Evolutionary conservation across 2,888 invertebrate species (phyloP), one percentile per base, ranked within the genome.

Genomic region (Scaptomyza caliginosa): DNA sequence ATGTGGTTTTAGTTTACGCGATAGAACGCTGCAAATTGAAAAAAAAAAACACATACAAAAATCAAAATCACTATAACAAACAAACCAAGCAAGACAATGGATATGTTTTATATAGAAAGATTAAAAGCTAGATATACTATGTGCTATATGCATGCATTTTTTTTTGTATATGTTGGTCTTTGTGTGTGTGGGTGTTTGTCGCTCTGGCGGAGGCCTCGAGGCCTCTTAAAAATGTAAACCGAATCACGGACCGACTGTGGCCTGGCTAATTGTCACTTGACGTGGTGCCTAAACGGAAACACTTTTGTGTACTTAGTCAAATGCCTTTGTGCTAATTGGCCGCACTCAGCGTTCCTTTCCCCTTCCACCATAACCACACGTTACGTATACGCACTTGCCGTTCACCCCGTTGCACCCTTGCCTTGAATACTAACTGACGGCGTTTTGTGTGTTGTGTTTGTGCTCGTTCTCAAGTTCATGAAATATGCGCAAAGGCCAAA

Each of bases 1-100:
- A 89, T 91, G 90, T 68, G 91, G 90, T 83, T 91, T 91, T 67
- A 91, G 83, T 83, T 92, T 91, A 66, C 90, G 90, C 86, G 91
- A 90, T 86, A 91, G 83, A 85, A 89, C 90, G 88, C 90, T 91
- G 21, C 28, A 52, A 50, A 30, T 5, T 4, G 8, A 36, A 16
- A n/a, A 5, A 19, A 13, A 11, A n/a, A 16, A 45, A 49, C 16
- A 3, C 4, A 10, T 32, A 24, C 10, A 19, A 11, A 13, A 49
- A 32, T n/a, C 2, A 4, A 10, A 13, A 34, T n/a, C n/a, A n/a
- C n/a, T n/a, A n/a, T n/a, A n/a, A n/a, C n/a, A 30, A 16, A n/a
- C 10, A 16, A 52, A 34, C 36, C 19, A 51, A 4, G 49, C 45
- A 26, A 19, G 10, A 40, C 11, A 34, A 43, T 38, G 3, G 23